Conservation (phyloP, 2,113 vertebrate genomes). For the Chloropsis hardwickii region DNA sequence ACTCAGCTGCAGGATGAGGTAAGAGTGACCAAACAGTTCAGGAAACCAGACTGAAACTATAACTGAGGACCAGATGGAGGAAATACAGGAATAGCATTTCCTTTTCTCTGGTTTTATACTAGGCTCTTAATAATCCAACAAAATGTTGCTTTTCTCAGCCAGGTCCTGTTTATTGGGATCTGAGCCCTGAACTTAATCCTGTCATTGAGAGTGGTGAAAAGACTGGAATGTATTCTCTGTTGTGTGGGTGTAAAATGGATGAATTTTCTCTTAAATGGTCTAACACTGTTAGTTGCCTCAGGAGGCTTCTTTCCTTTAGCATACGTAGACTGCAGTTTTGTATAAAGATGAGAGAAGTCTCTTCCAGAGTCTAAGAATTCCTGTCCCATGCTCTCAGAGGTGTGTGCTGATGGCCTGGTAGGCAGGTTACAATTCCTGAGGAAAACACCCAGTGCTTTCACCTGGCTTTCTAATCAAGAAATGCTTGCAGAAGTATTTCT, state of each 20-base stretch:
- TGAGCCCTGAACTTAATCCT: neutral
- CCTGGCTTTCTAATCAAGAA: neutral
- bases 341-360: neutral
- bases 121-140: neutral
- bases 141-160: neutral
- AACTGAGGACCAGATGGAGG: neutral
- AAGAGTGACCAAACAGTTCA: neutral
- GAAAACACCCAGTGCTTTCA: neutral
- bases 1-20: conserved; percentile 82
- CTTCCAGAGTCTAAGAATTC: neutral
- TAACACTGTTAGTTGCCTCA: neutral
- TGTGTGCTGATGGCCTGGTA: neutral
- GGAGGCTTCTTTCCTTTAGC: neutral
- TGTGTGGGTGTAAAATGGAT: neutral
- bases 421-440: neutral
- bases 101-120: neutral
- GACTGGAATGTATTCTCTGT: neutral
- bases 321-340: neutral
- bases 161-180: neutral
- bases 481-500: neutral
- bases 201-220: neutral
- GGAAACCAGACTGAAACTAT: neutral
- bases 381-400: neutral
- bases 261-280: neutral
- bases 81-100: neutral